These are phyloP conservation scores for Heterohyrax brucei DNA, from an alignment of 2,797 vertebrate genomes.

Conservation along the genomic window DNA sequence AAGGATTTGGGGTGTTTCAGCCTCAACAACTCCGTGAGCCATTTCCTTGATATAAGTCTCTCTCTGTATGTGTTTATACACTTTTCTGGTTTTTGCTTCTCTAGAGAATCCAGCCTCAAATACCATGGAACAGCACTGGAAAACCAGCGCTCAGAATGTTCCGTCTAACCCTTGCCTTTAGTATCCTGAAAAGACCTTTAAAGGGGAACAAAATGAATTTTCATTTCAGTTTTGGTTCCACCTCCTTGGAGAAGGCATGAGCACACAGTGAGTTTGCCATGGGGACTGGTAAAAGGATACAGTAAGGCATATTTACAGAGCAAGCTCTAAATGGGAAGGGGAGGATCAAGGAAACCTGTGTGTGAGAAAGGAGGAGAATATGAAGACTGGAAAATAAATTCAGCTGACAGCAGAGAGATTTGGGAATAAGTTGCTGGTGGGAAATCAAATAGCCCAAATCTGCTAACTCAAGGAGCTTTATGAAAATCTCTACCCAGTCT, in stretches of 20 bases:
- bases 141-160: neutral
- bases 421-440: neutral
- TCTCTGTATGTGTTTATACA: too few species aligned
- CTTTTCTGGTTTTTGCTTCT: too few species aligned
- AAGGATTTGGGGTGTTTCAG: too few species aligned
- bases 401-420: neutral
- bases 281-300: neutral
- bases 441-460: neutral
- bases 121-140: neutral
- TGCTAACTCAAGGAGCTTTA: neutral
- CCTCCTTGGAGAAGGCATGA: neutral
- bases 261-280: neutral
- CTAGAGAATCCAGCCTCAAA: too few species aligned
- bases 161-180: neutral
- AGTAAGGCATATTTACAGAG: neutral
- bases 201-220: neutral
- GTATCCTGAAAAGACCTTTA: neutral
- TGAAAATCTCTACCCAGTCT: neutral
- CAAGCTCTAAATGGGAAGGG: neutral
- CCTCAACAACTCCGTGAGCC: too few species aligned
- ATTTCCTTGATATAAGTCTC: too few species aligned
- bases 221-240: neutral
- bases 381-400: neutral
- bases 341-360: neutral
- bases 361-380: neutral